Conservation (phyloP, 2,113 vertebrate genomes). For the Pseudorhombus dupliciocellatus region DNA sequence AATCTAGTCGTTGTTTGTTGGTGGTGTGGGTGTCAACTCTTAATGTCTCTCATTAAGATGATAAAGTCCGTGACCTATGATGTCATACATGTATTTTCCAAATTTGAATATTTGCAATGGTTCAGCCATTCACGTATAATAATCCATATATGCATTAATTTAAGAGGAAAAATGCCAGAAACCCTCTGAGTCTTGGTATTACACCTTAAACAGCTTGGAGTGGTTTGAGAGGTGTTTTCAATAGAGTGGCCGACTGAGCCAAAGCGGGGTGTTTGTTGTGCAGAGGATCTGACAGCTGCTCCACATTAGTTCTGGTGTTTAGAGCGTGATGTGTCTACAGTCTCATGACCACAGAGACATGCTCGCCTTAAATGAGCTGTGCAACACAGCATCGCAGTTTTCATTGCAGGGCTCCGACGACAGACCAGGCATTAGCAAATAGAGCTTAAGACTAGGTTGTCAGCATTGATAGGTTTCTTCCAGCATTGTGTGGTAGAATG, state of each 20-base stretch:
- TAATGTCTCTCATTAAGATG: not conserved
- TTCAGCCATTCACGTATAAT: constrained; percentile 21
- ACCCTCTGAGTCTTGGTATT: not conserved
- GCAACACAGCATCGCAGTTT: constrained; percentile 56
- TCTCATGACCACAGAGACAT: constrained; percentile 63
- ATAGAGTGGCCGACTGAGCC: constrained; percentile 35
- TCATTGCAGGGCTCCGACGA: constrained; percentile 40
- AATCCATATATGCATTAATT: constrained; percentile 6
- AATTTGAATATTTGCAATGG: constrained; percentile 18
- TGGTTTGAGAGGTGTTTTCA: constrained; percentile 35
- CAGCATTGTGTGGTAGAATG: constrained; percentile 5
- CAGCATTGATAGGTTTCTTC: constrained; percentile 6
- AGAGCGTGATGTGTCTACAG: constrained; percentile 58
- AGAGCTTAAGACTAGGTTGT: constrained; percentile 10
- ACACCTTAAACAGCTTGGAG: constrained; percentile 26
- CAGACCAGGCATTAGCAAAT: constrained; percentile 32
- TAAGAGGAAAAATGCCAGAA: constrained; percentile 8
- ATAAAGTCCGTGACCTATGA: constrained; percentile 16
- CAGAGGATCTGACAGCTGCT: constrained; percentile 69
- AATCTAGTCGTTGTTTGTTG: not conserved
- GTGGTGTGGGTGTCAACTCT: not conserved
- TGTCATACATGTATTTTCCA: constrained; percentile 8
- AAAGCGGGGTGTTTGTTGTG: constrained; percentile 54
- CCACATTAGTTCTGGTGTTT: constrained; percentile 69
- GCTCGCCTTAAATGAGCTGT: constrained; percentile 68